A percentile compares a stretch with the other conserved stretches of the same genome.
These are phyloP conservation scores for Gopherus flavomarginatus DNA, from an alignment of 2,113 vertebrate species.

Conservation along the genomic window DNA sequence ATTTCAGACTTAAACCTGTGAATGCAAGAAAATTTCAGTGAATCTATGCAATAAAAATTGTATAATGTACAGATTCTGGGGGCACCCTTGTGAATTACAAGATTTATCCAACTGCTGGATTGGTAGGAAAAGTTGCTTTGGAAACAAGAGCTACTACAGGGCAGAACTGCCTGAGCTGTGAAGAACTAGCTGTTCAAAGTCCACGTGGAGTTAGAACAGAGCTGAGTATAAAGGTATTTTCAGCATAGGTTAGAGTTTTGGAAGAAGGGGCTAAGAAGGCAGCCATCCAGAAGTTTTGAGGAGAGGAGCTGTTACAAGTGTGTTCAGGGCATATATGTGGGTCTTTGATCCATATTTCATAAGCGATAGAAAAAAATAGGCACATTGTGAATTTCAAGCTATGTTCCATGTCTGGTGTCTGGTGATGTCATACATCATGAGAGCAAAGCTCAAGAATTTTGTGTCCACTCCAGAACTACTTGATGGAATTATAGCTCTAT, in stretches of 20 bases:
- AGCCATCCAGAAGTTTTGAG: background rate
- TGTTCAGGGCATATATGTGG: background rate
- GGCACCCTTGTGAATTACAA: slow-evolving; percentile 46
- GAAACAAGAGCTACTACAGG: background rate
- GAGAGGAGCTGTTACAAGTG: background rate
- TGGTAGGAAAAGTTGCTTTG: background rate
- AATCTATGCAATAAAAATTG: slow-evolving; percentile 45
- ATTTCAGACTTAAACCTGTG: slow-evolving; percentile 55
- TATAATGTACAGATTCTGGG: slow-evolving; percentile 31
- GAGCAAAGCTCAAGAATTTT: background rate
- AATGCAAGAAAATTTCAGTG: slow-evolving; percentile 32
- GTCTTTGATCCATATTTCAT: slow-evolving; percentile 14
- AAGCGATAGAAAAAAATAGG: background rate
- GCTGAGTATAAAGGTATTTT: slow-evolving; percentile 10
- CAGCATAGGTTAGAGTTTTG: background rate
- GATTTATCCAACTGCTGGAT: slow-evolving; percentile 18
- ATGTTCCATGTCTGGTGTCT: slow-evolving; percentile 26
- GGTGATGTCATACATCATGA: background rate
- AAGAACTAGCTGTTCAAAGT: slow-evolving; percentile 31
- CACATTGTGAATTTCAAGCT: background rate
- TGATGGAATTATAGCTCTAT: background rate
- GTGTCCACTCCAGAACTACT: background rate
- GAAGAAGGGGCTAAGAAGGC: background rate
- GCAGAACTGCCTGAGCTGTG: slow-evolving; percentile 18
- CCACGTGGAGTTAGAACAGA: background rate